Conservation (phyloP, 1,140 invertebrate genomes). For the Saccostrea echinata region DNA sequence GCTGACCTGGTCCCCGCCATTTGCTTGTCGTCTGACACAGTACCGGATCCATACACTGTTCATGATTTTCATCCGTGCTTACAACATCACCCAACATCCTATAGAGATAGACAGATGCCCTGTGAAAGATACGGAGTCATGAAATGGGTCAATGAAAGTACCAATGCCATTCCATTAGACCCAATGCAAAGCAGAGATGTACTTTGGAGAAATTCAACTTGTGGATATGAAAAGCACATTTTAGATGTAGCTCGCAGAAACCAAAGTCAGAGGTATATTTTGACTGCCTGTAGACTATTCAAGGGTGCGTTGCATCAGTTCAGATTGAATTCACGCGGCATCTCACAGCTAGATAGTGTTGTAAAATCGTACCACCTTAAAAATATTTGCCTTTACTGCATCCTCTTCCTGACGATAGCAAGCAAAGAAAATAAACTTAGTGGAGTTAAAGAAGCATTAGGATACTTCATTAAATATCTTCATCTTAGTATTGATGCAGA, state of each 20-base stretch:
- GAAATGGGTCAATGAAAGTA: slow-evolving; percentile 30
- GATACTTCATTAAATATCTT: slow-evolving; percentile 18
- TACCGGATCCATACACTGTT: neutral
- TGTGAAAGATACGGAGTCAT: slow-evolving; percentile 27
- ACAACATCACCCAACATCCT: neutral
- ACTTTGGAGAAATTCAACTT: slow-evolving; percentile 2
- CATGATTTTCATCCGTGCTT: neutral
- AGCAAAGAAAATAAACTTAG: neutral
- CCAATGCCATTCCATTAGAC: neutral
- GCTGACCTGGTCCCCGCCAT: neutral
- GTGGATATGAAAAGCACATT: slow-evolving; percentile 10
- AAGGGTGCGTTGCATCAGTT: neutral
- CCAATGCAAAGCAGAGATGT: neutral
- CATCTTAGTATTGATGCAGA: neutral
- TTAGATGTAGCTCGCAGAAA: neutral
- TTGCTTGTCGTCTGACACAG: neutral
- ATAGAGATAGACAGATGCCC: neutral
- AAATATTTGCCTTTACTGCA: neutral
- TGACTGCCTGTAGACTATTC: slow-evolving; percentile 4
- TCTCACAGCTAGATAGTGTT: neutral
- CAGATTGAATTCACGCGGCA: neutral
- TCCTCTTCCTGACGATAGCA: slow-evolving; percentile 13
- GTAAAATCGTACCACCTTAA: slow-evolving; percentile 25
- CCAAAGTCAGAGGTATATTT: neutral
- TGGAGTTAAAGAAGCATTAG: slow-evolving; percentile 1